Percentiles rank a stretch among this genome's conserved stretches.
Conservation (phyloP, 2,888 invertebrate species). For the Stenotaenia linearis region DNA sequence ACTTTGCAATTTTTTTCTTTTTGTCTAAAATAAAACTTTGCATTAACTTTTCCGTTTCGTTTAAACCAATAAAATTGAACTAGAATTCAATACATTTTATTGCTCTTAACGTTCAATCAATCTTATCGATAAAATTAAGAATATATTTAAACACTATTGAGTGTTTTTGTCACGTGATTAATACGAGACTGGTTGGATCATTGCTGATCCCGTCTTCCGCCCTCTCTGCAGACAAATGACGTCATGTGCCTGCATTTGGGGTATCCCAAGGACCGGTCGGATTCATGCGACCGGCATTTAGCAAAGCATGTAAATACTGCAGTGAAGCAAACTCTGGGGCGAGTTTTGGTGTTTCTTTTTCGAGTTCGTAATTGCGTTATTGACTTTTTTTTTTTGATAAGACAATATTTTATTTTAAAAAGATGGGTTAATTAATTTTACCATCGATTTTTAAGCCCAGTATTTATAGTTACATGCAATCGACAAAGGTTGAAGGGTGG, state of each 20-base stretch:
- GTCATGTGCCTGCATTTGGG: slow-evolving; percentile 26
- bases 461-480: not conserved
- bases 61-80: not conserved
- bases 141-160: too few relatives aligned
- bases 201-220: not conserved
- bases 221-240: slow-evolving; percentile 11
- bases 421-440: not conserved
- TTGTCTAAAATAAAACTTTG: not conserved
- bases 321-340: not conserved
- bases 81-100: not conserved
- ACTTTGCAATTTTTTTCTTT: too few relatives aligned
- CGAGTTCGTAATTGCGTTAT: not conserved
- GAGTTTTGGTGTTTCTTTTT: too few relatives aligned
- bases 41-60: not conserved
- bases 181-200: not conserved
- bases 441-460: not conserved
- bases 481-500: slow-evolving; percentile 4
- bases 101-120: too few relatives aligned
- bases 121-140: too few relatives aligned
- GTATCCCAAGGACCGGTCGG: not conserved
- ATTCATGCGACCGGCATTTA: not conserved
- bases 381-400: not conserved
- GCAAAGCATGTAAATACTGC: not conserved
- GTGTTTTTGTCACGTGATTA: not conserved
- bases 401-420: not conserved